Evolutionary conservation across 1,140 invertebrate genomes (phyloP).

Genomic region (Melitaea cinxia): DNA sequence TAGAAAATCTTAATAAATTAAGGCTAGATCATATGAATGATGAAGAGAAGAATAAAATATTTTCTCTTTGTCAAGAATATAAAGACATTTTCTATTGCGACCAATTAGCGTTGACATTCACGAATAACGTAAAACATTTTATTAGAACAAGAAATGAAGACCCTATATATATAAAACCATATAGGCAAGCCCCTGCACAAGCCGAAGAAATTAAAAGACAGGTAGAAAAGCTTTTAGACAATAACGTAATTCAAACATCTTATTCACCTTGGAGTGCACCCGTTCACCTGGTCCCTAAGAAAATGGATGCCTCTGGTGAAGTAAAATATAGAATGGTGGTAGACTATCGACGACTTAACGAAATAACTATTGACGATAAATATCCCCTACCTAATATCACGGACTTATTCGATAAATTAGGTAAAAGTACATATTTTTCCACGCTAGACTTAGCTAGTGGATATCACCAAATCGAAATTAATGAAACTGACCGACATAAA

Average conservation of each 20-base stretch:
- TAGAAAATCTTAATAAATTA: too few species aligned
- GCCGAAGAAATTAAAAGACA: slow-evolving; percentile 35
- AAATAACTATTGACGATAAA: background rate
- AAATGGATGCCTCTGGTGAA: slow-evolving; percentile 26
- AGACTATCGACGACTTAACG: background rate
- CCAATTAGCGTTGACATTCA: too few species aligned
- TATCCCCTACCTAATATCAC: background rate
- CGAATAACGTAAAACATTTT: too few species aligned
- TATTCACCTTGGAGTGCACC: slow-evolving; percentile 33
- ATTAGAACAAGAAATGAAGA: too few species aligned
- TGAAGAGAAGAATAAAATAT: too few species aligned
- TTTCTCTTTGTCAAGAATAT: too few species aligned
- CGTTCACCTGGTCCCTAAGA: slow-evolving; percentile 31
- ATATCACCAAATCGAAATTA: slow-evolving; percentile 37
- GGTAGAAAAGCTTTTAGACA: slow-evolving; percentile 32
- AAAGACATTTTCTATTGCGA: too few species aligned
- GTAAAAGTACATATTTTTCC: slow-evolving; percentile 28
- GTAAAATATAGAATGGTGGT: slow-evolving; percentile 10
- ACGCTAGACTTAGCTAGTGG: slow-evolving; percentile 35
- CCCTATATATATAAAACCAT: slow-evolving; percentile 30
- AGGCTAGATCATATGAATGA: too few species aligned
- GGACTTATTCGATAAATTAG: slow-evolving; percentile 33
- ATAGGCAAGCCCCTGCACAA: slow-evolving; percentile 23
- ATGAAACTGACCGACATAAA: slow-evolving; percentile 16
- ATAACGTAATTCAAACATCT: slow-evolving; percentile 26